Evolutionary conservation across 1,140 invertebrate genomes (phyloP).

Genomic region (Spodoptera litura): DNA sequence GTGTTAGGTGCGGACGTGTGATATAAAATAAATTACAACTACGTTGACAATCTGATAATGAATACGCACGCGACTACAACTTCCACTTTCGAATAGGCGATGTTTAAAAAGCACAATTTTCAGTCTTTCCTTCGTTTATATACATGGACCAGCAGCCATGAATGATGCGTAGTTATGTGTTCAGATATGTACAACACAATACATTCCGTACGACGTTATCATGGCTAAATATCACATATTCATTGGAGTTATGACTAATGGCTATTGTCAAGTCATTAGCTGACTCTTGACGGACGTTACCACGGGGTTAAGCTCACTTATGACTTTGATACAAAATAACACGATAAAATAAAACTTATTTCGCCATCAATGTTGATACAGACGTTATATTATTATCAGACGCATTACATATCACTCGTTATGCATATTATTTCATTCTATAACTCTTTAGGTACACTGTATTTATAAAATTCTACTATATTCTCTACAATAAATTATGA

Average conservation of each 20-base stretch:
- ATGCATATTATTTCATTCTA: conserved; percentile 20
- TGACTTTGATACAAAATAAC: conserved; percentile 42
- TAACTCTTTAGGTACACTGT: conserved; percentile 34
- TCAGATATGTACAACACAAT: conserved; percentile 53
- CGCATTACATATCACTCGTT: conserved; percentile 33
- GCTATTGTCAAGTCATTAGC: conserved; percentile 54
- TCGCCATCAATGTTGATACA: conserved; percentile 20
- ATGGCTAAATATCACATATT: conserved; percentile 61
- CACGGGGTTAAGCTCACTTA: conserved; percentile 42
- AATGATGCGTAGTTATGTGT: conserved; percentile 48
- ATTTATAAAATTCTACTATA: conserved; percentile 39
- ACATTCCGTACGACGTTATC: conserved; percentile 44
- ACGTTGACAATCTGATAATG: conserved; percentile 13
- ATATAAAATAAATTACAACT: conserved; percentile 15
- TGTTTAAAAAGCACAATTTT: conserved; percentile 65
- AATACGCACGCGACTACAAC: conserved; percentile 27
- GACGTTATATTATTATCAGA: conserved; percentile 9
- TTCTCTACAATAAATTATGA: conserved; percentile 39
- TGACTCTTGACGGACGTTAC: conserved; percentile 55
- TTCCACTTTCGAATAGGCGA: conserved; percentile 43
- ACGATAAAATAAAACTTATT: conserved; percentile 35
- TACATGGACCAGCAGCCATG: conserved; percentile 71
- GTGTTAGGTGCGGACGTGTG: conserved; percentile 12
- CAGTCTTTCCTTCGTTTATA: conserved; percentile 80
- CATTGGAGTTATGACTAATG: conserved; percentile 56